A percentile compares a stretch with the other conserved stretches of the same genome.
Conservation (phyloP, 2,888 invertebrate genomes). For the Cantharis rufa region DNA sequence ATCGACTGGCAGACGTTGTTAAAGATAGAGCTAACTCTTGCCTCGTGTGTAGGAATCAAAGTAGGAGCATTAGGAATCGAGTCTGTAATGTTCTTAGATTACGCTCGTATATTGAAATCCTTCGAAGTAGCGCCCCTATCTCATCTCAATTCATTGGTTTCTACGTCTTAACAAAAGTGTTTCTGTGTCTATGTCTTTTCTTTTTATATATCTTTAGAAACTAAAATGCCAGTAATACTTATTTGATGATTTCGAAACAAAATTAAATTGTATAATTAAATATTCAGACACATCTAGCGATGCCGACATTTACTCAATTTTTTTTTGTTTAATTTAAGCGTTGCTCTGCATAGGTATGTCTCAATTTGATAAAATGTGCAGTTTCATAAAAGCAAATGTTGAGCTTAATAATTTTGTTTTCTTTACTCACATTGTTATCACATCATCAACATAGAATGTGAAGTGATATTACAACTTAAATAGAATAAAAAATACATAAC, state of each 20-base stretch:
- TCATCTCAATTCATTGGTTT: conserved; percentile 47
- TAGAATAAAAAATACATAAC: conserved; percentile 15
- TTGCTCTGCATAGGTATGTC: not conserved
- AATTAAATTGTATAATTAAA: not conserved
- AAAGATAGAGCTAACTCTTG: conserved; percentile 35
- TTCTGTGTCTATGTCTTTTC: conserved; percentile 22
- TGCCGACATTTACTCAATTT: not conserved
- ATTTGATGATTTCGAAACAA: not conserved
- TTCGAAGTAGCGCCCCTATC: conserved; percentile 36
- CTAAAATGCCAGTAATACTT: not conserved
- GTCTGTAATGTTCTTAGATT: conserved; percentile 43
- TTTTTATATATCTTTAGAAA: conserved; percentile 4
- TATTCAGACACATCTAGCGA: not conserved
- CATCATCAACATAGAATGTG: not conserved
- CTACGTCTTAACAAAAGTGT: conserved; percentile 42
- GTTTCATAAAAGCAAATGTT: not conserved
- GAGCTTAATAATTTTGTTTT: not conserved
- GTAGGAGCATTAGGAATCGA: conserved; percentile 43
- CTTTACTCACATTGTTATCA: not conserved
- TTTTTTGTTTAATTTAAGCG: not conserved
- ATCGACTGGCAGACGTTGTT: conserved; percentile 25
- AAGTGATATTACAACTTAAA: not conserved
- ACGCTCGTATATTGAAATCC: conserved; percentile 40
- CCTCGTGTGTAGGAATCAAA: conserved; percentile 42
- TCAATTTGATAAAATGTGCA: not conserved